Percentiles rank a stretch among this genome's conserved stretches.
These are phyloP conservation scores for Sphaeridia pumilis DNA, from an alignment of 2,888 invertebrate genomes.

Conservation along the genomic window DNA sequence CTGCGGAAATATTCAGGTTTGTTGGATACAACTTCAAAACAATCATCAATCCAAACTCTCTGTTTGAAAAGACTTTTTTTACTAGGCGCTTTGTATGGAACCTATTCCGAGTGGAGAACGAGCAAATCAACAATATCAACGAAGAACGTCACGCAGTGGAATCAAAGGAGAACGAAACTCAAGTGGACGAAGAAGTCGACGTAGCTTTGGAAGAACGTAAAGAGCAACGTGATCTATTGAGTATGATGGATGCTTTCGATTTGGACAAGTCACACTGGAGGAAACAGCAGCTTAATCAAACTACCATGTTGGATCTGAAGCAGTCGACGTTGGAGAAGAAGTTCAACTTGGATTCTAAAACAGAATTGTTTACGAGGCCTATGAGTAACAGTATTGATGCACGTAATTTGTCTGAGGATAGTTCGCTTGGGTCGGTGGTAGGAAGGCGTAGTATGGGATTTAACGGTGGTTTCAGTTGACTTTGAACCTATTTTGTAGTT, in stretches of 20 bases:
- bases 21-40: not conserved
- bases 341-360: not conserved
- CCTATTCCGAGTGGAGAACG: constrained; percentile 9
- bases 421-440: no score
- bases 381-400: no score
- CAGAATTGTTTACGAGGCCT: not conserved
- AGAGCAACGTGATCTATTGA: not conserved
- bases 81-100: constrained; percentile 10
- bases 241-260: constrained; percentile 12
- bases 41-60: not conserved
- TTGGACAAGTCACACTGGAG: no score
- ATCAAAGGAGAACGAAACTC: not conserved
- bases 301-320: no score
- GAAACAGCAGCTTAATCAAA: no score
- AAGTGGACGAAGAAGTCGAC: not conserved
- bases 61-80: not conserved
- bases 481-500: no score
- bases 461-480: no score
- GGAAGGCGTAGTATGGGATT: no score
- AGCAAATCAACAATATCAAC: constrained; percentile 11
- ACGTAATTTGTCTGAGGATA: no score
- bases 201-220: not conserved
- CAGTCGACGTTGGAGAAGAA: not conserved
- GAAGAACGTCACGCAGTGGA: not conserved
- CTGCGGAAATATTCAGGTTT: constrained; percentile 11